Percentiles rank a stretch among this genome's conserved stretches.
These are phyloP conservation scores for Phyllotis vaccarum DNA, from an alignment of 2,797 vertebrate species.

Conservation along the genomic window DNA sequence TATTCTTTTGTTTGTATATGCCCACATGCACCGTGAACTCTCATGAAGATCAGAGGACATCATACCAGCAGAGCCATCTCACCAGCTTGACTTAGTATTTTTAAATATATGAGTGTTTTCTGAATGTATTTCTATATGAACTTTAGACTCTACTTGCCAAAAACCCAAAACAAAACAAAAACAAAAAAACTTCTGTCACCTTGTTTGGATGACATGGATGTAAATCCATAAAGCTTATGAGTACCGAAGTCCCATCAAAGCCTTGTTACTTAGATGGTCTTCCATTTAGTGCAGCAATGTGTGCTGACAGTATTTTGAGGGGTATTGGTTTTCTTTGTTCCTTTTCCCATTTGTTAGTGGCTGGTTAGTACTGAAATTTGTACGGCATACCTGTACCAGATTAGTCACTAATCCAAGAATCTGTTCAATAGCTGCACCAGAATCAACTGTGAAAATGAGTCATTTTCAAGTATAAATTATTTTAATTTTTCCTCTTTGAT, in stretches of 20 bases:
- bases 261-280: background rate
- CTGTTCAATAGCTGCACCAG: no score
- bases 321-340: background rate
- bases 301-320: background rate
- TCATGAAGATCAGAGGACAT: background rate
- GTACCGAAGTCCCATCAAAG: background rate
- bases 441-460: no score
- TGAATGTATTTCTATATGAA: background rate
- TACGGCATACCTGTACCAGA: no score
- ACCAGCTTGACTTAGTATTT: background rate
- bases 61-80: background rate
- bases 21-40: background rate
- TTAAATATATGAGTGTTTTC: background rate
- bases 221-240: background rate
- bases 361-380: no score
- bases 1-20: background rate
- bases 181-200: background rate
- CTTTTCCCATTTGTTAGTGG: no score
- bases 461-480: no score
- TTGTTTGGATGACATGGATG: background rate
- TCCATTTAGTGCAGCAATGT: background rate
- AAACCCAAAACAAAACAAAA: background rate
- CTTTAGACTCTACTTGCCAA: background rate
- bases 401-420: no score
- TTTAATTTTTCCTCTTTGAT: no score